phyloP scores from a whole-genome alignment of 2,888 invertebrate genomes.

The Crematogaster levior region DNA sequence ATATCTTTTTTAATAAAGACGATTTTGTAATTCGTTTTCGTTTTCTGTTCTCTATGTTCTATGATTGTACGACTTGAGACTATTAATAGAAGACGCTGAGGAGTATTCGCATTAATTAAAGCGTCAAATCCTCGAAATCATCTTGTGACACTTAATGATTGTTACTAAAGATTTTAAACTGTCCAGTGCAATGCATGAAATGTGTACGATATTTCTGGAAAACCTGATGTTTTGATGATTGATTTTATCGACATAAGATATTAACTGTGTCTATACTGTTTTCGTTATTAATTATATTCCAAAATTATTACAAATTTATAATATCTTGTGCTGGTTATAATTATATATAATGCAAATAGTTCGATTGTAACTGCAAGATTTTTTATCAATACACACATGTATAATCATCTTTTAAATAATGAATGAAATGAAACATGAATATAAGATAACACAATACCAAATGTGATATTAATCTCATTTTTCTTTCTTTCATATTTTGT shows the following conservation, averaged over 20 bases:
- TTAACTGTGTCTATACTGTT: not conserved
- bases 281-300: not conserved
- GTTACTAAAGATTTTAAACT: not conserved
- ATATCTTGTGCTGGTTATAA: not conserved
- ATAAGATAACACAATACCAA: too few relatives aligned
- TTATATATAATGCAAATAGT: not conserved
- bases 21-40: not conserved
- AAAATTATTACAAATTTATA: not conserved
- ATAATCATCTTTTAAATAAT: too few relatives aligned
- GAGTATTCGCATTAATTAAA: not conserved
- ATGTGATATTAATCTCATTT: not conserved
- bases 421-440: too few relatives aligned
- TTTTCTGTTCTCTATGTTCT: not conserved
- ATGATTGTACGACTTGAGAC: not conserved
- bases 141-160: not conserved
- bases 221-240: not conserved
- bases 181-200: not conserved
- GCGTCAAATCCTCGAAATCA: not conserved
- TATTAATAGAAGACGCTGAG: not conserved
- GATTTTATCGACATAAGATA: not conserved
- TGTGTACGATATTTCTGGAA: not conserved
- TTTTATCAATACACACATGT: too few relatives aligned
- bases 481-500: not conserved
- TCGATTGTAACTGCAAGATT: not conserved
- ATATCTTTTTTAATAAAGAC: not conserved